Evolutionary conservation across 2,797 vertebrate species (phyloP).

Genomic region (Apogon hyalosoma): DNA sequence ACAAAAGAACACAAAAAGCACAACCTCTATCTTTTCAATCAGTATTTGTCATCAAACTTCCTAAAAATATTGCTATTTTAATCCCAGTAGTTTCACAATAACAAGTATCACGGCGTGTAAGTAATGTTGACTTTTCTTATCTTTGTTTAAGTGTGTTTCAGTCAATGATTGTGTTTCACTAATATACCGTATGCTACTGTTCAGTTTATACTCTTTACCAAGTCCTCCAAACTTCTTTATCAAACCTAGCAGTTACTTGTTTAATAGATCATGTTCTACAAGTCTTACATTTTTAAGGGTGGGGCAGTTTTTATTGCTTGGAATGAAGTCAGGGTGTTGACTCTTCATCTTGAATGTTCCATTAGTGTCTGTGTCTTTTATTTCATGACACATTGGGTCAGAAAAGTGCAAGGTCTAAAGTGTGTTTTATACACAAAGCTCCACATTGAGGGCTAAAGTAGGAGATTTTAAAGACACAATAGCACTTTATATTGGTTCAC

Average conservation of each 20-base stretch:
- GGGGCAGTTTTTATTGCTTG: slow-evolving; percentile 39
- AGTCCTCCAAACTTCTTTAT: neutral
- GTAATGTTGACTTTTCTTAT: no score
- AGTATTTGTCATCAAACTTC: neutral
- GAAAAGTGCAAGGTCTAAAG: no score
- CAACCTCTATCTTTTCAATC: slow-evolving; percentile 15
- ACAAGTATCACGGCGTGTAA: no score
- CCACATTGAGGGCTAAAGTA: neutral
- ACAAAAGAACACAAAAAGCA: neutral
- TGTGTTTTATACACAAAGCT: no score
- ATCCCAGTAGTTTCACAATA: no score
- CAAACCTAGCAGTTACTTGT: neutral
- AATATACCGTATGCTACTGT: no score
- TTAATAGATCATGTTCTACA: slow-evolving; percentile 29
- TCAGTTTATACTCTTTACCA: neutral
- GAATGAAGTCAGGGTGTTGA: slow-evolving; percentile 55
- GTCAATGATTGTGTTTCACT: neutral
- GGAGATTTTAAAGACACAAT: neutral
- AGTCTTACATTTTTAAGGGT: slow-evolving; percentile 49
- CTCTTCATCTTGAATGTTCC: neutral
- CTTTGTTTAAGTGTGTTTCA: no score
- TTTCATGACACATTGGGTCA: no score
- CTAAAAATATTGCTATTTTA: neutral
- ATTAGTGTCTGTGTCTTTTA: no score
- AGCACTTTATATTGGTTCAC: neutral